Evolutionary conservation across 2,888 invertebrate genomes (phyloP), one percentile per base, ranked within the genome.

Genomic region (Lasioglossum malachurum): DNA sequence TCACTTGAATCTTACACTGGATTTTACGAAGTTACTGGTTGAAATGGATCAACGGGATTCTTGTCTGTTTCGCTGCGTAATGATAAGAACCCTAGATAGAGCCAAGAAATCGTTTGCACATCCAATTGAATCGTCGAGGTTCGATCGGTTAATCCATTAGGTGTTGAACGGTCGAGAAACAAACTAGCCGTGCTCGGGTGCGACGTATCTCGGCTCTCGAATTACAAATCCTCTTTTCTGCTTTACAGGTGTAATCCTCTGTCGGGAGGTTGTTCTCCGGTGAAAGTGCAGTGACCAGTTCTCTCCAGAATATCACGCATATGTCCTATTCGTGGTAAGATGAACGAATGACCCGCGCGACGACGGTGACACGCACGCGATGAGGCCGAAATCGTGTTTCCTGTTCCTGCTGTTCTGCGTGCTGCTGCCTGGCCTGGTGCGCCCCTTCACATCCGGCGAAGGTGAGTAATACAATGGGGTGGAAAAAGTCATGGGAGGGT

Each of bases 301-400:
- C 31, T 31, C 35, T 0, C 35, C 35, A 35, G 41, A 46, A 27
- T 19, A 31, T 44, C 60, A 5, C 35, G 19, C 8, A 49, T 57
- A 27, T 10, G 19, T 57, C 60, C 12, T n/a, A 49, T 46, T n/a
- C 49, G 44, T 35, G 82, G 69, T 81, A 93, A 92, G 86, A 94
- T 94, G 95, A 92, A 93, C 94, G 94, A 94, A 94, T 95, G 94
- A 93, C 90, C 86, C 82, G 73, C 71, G 73, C 41, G 83, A 89
- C 76, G 84, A 91, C 91, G 60, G 60, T 60, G 92, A 92, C 87
- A 88, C 89, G 89, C 92, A 75, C 93, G 94, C 94, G 92, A 95
- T 95, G 95, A 95, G 94, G 94, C 94, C 93, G 92, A 94, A 94
- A 94, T 93, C 93, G 93, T 94, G 93, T 91, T 89, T 91, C 90